Evolutionary conservation across 2,113 vertebrate species (phyloP), one percentile per base, ranked within the genome.

Genomic region (Vanacampus margaritifer): DNA sequence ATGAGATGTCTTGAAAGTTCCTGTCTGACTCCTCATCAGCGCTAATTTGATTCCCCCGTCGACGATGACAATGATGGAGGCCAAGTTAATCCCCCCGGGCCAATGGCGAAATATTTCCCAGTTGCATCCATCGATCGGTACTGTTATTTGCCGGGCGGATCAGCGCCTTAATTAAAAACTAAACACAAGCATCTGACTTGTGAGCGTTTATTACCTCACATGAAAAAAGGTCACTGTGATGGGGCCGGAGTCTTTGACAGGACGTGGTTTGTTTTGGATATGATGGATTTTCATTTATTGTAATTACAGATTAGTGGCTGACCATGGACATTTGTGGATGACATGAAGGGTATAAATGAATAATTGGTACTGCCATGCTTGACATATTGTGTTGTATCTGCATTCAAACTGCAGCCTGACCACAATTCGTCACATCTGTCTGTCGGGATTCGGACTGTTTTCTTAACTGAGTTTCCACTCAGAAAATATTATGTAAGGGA

Each of bases 91-190:
- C 80, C 84, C 79, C 78, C n/a, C 7, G 72, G 70, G 87, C 87
- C 81, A 75, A 79, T 70, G 70, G 81, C 78, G 80, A 85, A 89
- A 91, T 90, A 91, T 90, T 86, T 91, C 86, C 89, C 82, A 86
- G 81, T 79, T 85, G 85, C 85, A 74, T 69, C 53, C 89, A 92
- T 93, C 86, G 92, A 93, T 92, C 62, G 76, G 83, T 87, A 88
- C 88, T 90, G 86, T 90, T 92, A 90, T 93, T 92, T 91, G 89
- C 90, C 78, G 76, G 69, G 82, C 74, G 90, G 91, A 92, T 91
- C 90, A 88, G 80, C 70, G 75, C 69, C 78, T 85, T 91, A 89
- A 93, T 91, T 93, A 92, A 92, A 91, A 91, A 84, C 88, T 83
- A 80, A 88, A 88, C 81, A 88, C 84, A 89, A 88, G 88, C 87